A percentile compares a stretch with the other conserved stretches of the same genome.
Evolutionary conservation across 2,113 vertebrate genomes (phyloP).

Genomic region (Nothobranchius kuhntae): DNA sequence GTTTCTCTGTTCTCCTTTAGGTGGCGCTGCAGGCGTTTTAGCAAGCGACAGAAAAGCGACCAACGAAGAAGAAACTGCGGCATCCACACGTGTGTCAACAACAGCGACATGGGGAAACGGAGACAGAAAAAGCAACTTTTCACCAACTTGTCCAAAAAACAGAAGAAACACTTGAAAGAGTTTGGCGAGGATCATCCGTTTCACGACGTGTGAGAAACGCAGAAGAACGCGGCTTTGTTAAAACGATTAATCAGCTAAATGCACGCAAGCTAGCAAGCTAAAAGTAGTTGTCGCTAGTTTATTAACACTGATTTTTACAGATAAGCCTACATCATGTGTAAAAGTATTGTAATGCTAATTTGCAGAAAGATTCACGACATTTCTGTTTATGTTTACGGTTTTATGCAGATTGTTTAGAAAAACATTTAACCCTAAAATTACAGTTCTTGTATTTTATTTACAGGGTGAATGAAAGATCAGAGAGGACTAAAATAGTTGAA

Average conservation of each 20-base stretch:
- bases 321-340: too few relatives aligned
- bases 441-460: not conserved
- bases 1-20: conserved; percentile 31
- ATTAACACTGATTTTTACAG: too few relatives aligned
- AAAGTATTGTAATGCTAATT: too few relatives aligned
- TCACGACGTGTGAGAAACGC: conserved; percentile 81
- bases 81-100: conserved; percentile 43
- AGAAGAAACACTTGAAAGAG: conserved; percentile 89
- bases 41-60: too few relatives aligned
- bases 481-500: conserved; percentile 83
- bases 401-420: too few relatives aligned
- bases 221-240: not conserved
- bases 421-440: not conserved
- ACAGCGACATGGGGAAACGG: conserved; percentile 82
- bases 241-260: conserved; percentile 3
- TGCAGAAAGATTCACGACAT: too few relatives aligned
- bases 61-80: not conserved
- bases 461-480: conserved; percentile 82
- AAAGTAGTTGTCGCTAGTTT: too few relatives aligned
- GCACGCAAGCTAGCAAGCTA: too few relatives aligned
- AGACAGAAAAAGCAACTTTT: conserved; percentile 72
- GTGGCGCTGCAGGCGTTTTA: not conserved
- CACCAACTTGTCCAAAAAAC: conserved; percentile 84
- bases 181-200: conserved; percentile 95
- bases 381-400: too few relatives aligned